phyloP scores from a whole-genome alignment of 2,797 vertebrate species.

The Neostethus bicornis region DNA sequence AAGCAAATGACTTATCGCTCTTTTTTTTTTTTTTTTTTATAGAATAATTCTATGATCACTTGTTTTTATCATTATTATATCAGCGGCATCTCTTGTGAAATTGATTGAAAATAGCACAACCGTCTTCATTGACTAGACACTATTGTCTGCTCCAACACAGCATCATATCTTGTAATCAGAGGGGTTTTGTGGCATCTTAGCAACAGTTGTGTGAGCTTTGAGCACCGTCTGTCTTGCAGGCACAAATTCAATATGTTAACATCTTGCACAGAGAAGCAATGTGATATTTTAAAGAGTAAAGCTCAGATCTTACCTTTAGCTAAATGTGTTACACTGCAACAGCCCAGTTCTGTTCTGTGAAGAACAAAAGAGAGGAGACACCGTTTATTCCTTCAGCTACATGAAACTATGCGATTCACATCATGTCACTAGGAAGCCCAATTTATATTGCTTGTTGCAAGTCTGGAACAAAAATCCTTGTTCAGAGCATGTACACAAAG shows the following conservation, averaged over 20 bases:
- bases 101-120: conserved; percentile 47
- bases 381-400: conserved; percentile 8
- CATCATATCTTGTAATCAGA: conserved; percentile 63
- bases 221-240: conserved; percentile 26
- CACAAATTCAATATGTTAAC: conserved; percentile 52
- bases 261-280: conserved; percentile 8
- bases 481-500: neutral
- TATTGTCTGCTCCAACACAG: conserved; percentile 58
- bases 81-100: conserved; percentile 40
- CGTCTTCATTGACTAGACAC: conserved; percentile 63
- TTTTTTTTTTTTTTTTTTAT: no score
- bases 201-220: conserved; percentile 66
- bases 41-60: no score
- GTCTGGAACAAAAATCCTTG: neutral
- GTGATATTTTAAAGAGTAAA: conserved; percentile 21
- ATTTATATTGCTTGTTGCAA: conserved; percentile 8
- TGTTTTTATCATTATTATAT: conserved; percentile 52
- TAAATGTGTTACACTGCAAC: conserved; percentile 62
- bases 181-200: conserved; percentile 54
- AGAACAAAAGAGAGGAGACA: conserved; percentile 36
- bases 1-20: no score
- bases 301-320: conserved; percentile 72
- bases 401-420: neutral
- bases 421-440: conserved; percentile 6
- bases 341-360: conserved; percentile 62